Evolutionary conservation across 2,113 vertebrate species (phyloP).

Genomic region (Uria lomvia): DNA sequence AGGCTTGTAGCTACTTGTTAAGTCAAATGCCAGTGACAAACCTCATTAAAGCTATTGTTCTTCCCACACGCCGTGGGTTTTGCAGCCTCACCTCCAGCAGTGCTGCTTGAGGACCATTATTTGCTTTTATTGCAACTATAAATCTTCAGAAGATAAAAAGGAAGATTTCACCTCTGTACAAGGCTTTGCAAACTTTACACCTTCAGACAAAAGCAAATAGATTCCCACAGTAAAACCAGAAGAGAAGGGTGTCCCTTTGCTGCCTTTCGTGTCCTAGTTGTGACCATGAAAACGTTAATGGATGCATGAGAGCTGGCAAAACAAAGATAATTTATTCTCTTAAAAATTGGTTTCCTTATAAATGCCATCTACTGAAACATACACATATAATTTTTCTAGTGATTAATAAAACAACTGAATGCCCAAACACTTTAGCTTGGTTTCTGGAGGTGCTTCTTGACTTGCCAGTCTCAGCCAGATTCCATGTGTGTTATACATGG

Average conservation of each 20-base stretch:
- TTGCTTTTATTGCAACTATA: not conserved
- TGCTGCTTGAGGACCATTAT: not conserved
- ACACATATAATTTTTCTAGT: not conserved
- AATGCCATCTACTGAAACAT: not conserved
- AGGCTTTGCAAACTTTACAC: not conserved
- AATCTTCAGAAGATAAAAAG: not conserved
- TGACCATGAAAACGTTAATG: not conserved
- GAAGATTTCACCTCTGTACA: not conserved
- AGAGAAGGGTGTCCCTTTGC: not conserved
- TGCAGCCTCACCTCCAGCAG: not conserved
- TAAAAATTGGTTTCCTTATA: not conserved
- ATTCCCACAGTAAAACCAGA: not conserved
- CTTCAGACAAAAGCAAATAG: not conserved
- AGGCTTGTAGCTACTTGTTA: not conserved
- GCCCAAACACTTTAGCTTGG: not conserved
- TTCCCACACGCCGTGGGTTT: not conserved
- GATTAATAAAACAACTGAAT: not conserved
- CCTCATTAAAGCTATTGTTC: not conserved
- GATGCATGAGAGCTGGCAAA: not conserved
- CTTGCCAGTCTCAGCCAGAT: not conserved
- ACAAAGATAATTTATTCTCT: not conserved
- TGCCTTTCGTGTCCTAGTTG: not conserved
- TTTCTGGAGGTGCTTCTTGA: not conserved
- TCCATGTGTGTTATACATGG: accelerated
- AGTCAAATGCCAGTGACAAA: not conserved